These are phyloP conservation scores for Drosophila trapezifrons DNA, from an alignment of 1,140 invertebrate species.

Conservation along the genomic window DNA sequence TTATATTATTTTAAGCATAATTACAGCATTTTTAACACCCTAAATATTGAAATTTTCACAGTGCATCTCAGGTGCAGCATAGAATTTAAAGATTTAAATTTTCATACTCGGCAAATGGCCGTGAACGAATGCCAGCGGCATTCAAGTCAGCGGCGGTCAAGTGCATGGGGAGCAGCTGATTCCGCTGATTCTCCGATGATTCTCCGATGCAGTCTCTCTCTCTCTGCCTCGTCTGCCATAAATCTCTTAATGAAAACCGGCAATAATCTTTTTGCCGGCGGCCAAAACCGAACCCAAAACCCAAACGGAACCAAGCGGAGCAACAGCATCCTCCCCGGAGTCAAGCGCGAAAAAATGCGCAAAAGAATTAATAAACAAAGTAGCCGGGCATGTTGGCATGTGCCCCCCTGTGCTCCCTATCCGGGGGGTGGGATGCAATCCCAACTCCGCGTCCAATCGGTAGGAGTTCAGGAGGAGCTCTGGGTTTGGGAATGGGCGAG, in stretches of 20 bases:
- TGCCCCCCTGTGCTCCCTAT: constrained; percentile 10
- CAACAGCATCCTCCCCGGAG: constrained; percentile 27
- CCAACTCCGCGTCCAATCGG: constrained; percentile 36
- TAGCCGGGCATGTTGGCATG: constrained; percentile 77
- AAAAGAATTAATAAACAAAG: constrained; percentile 83
- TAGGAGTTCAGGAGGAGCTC: constrained; percentile 15
- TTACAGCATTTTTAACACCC: too few relatives aligned
- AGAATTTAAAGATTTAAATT: constrained; percentile 77
- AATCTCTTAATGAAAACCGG: constrained; percentile 83
- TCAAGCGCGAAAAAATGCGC: constrained; percentile 80
- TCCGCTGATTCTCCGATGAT: constrained; percentile 1
- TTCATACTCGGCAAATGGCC: constrained; percentile 37
- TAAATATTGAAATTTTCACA: too few relatives aligned
- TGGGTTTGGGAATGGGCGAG: constrained; percentile 46
- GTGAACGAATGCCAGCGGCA: constrained; percentile 69
- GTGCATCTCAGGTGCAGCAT: constrained; percentile 56
- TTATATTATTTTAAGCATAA: too few relatives aligned
- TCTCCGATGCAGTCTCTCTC: constrained; percentile 9
- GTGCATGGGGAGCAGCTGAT: constrained; percentile 66
- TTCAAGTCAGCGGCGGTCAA: constrained; percentile 61
- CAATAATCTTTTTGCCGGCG: constrained; percentile 78
- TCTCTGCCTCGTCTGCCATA: constrained; percentile 49
- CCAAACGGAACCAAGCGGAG: constrained; percentile 30
- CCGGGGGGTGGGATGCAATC: constrained; percentile 31
- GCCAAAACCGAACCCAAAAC: constrained; percentile 39